phyloP scores from a whole-genome alignment of 1,140 invertebrate genomes.

The Cotesia chilonis region DNA sequence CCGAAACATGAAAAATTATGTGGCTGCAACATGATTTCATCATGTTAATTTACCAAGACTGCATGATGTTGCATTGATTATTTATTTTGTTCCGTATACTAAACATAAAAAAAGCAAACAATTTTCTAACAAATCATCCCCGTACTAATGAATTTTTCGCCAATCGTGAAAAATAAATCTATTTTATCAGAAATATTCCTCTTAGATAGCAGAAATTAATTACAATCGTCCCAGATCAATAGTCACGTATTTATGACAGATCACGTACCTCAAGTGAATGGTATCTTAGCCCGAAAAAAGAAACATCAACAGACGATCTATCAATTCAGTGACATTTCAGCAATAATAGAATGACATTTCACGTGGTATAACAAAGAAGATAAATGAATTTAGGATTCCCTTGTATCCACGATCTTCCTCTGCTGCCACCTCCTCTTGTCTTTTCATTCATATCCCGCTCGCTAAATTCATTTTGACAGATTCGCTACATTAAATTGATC shows the following conservation, averaged over 20 bases:
- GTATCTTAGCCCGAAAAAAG: constrained; percentile 17
- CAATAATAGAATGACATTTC: constrained; percentile 66
- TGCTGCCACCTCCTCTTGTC: constrained; percentile 33
- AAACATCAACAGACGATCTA: constrained; percentile 37
- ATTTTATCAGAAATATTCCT: background rate
- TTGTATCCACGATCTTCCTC: constrained; percentile 13
- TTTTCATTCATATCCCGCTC: constrained; percentile 41
- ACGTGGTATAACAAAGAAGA: constrained; percentile 62
- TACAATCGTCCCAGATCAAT: constrained; percentile 47
- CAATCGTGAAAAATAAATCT: no score
- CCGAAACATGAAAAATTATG: no score
- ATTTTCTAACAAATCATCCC: no score
- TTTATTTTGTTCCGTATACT: no score
- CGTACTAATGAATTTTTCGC: no score
- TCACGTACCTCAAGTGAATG: no score
- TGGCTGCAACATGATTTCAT: no score
- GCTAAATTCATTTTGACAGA: constrained; percentile 67
- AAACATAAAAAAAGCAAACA: no score
- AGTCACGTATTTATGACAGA: constrained; percentile 26
- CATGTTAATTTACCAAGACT: no score
- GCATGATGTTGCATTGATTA: no score
- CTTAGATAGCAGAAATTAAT: constrained; percentile 25
- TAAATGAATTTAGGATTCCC: constrained; percentile 52
- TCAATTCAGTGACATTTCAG: constrained; percentile 36
- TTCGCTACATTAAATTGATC: constrained; percentile 66